These are phyloP conservation scores for Neria commutata DNA, from an alignment of 2,888 invertebrate species.

Conservation along the genomic window DNA sequence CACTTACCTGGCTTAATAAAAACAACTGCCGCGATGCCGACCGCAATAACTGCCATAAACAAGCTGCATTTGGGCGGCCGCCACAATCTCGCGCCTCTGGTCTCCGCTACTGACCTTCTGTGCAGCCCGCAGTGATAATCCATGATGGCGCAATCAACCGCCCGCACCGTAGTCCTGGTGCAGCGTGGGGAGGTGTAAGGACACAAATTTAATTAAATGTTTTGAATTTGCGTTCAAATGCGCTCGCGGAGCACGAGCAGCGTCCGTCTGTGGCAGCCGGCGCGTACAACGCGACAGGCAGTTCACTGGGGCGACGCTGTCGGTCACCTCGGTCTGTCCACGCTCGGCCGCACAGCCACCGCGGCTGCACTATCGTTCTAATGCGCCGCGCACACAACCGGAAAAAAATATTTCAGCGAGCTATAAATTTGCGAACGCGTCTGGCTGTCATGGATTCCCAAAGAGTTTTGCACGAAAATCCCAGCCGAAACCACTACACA, in stretches of 20 bases:
- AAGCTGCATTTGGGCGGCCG: conserved; percentile 27
- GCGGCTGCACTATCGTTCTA: background rate
- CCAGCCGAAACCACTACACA: too few species aligned
- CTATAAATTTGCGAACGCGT: conserved; percentile 19
- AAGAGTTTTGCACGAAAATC: background rate
- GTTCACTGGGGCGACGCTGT: too few species aligned
- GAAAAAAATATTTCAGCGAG: conserved; percentile 24
- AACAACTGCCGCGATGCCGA: conserved; percentile 26
- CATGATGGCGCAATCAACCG: conserved; percentile 37
- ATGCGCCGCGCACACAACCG: conserved; percentile 17
- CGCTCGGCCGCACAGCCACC: background rate
- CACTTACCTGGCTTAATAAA: conserved; percentile 33
- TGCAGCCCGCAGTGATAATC: conserved; percentile 28
- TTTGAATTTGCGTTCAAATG: conserved; percentile 5
- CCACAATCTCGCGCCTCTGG: conserved; percentile 6
- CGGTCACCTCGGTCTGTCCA: background rate
- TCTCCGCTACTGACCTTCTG: conserved; percentile 12
- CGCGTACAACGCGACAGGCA: background rate
- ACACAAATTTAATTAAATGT: conserved; percentile 36
- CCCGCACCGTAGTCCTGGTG: conserved; percentile 30
- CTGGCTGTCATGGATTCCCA: background rate
- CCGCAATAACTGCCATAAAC: conserved; percentile 28
- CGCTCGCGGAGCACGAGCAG: background rate
- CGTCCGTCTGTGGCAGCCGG: conserved; percentile 5
- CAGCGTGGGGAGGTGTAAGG: conserved; percentile 10